Evolutionary conservation across 2,797 vertebrate genomes (phyloP).

Genomic region (Mormyrops boulengeri): DNA sequence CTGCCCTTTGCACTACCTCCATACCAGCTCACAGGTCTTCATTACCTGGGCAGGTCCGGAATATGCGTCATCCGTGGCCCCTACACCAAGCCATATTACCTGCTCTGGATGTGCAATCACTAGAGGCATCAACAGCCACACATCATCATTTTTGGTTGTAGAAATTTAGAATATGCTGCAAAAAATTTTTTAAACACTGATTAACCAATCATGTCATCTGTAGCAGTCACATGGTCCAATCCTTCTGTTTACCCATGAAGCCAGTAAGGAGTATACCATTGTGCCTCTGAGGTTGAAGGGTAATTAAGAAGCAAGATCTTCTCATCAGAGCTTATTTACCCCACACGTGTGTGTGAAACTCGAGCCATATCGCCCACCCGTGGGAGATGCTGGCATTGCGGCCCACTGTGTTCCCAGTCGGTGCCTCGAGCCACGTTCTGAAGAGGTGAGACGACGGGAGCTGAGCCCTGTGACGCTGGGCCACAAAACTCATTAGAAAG

Average conservation of each 20-base stretch:
- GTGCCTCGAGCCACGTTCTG: not conserved
- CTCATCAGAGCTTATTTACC: constrained; percentile 4
- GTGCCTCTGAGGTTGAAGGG: not conserved
- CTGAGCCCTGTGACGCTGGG: constrained; percentile 11
- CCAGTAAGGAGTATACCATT: not conserved
- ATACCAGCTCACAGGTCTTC: not conserved
- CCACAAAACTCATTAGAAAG: constrained; percentile 40
- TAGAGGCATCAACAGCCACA: not conserved
- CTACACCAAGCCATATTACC: not conserved
- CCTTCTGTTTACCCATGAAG: not conserved
- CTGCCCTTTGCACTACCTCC: not conserved
- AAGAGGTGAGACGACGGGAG: not conserved
- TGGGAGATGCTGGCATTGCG: not conserved
- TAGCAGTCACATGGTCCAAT: not conserved
- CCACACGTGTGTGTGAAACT: not conserved
- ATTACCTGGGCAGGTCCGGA: not conserved
- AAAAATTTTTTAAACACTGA: not conserved
- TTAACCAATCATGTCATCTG: not conserved
- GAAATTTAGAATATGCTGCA: not conserved
- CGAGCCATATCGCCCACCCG: not conserved
- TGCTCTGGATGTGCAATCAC: not conserved
- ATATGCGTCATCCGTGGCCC: not conserved
- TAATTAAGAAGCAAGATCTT: not conserved
- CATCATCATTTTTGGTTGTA: not conserved
- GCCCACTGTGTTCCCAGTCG: not conserved